phyloP scores from a whole-genome alignment of 2,797 vertebrate genomes.

The Halcyon chelicuti region DNA sequence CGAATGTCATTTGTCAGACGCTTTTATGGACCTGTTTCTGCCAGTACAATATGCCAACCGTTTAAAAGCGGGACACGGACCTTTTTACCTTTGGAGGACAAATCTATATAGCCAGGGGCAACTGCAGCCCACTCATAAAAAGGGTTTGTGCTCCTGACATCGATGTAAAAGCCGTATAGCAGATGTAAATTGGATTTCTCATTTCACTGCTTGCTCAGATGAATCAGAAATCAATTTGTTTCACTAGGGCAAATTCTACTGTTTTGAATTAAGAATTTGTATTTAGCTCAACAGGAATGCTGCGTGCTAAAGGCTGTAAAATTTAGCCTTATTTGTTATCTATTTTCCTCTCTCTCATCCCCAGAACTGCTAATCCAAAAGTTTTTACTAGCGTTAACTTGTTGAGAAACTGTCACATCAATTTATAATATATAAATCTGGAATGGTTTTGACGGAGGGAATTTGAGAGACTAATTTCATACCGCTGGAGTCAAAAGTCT shows the following conservation, averaged over 20 bases:
- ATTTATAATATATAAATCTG: not conserved
- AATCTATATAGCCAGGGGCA: not conserved
- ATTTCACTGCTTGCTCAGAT: not conserved
- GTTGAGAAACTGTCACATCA: not conserved
- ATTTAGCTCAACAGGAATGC: not conserved
- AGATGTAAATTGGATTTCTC: not conserved
- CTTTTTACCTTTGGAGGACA: not conserved
- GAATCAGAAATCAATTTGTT: not conserved
- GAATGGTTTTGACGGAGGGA: not conserved
- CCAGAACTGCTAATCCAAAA: not conserved
- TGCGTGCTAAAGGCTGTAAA: not conserved
- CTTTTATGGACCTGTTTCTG: not conserved
- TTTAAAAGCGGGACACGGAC: not conserved
- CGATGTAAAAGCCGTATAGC: not conserved
- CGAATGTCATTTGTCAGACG: not conserved
- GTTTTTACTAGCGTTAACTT: not conserved
- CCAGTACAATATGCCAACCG: not conserved
- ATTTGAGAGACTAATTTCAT: not conserved
- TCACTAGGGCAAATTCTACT: not conserved
- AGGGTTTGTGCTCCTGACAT: not conserved
- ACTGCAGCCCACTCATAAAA: not conserved
- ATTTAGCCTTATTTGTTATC: not conserved
- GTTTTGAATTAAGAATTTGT: not conserved
- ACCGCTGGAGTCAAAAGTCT: not conserved
- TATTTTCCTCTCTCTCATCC: not conserved